Percentiles rank a stretch among this genome's conserved stretches.
These are phyloP conservation scores for Scomber japonicus DNA, from an alignment of 2,113 vertebrate species.

Conservation along the genomic window DNA sequence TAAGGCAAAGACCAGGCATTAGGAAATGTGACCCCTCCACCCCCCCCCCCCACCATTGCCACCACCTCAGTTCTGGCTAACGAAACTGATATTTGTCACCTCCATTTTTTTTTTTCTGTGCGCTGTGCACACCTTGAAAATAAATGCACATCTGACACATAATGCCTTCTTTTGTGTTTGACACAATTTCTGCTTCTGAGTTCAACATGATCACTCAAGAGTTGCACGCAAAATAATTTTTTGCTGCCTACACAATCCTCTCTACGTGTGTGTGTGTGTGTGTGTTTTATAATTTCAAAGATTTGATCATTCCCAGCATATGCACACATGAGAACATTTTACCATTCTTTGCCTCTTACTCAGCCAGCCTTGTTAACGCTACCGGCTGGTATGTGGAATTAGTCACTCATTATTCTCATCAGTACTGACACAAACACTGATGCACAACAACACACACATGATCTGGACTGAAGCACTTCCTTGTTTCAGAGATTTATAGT, in stretches of 20 bases:
- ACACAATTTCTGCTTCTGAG: slow-evolving; percentile 61
- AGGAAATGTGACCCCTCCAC: slow-evolving; percentile 71
- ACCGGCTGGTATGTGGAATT: slow-evolving; percentile 73
- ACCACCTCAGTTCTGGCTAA: slow-evolving; percentile 55
- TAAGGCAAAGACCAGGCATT: slow-evolving; percentile 79
- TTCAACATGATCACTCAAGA: slow-evolving; percentile 34
- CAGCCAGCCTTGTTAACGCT: slow-evolving; percentile 70
- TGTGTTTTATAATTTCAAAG: slow-evolving; percentile 32
- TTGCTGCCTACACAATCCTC: slow-evolving; percentile 31
- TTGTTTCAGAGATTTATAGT: slow-evolving; percentile 66
- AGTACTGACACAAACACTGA: slow-evolving; percentile 62
- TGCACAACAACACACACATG: slow-evolving; percentile 53
- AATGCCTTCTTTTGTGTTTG: slow-evolving; percentile 69
- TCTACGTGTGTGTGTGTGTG: neutral
- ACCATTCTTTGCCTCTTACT: slow-evolving; percentile 62
- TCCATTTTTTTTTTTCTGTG: slow-evolving; percentile 43
- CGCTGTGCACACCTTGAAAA: slow-evolving; percentile 69
- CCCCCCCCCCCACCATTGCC: slow-evolving; percentile 13
- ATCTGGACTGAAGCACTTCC: slow-evolving; percentile 62
- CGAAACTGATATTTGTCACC: slow-evolving; percentile 73
- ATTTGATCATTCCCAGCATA: slow-evolving; percentile 36
- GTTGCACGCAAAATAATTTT: slow-evolving; percentile 41
- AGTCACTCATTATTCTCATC: slow-evolving; percentile 78
- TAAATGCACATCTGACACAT: slow-evolving; percentile 60
- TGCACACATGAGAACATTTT: slow-evolving; percentile 62